Percentiles rank a stretch among this genome's conserved stretches.
Evolutionary conservation across 2,888 invertebrate genomes (phyloP).

Genomic region (Ophion ellenae): DNA sequence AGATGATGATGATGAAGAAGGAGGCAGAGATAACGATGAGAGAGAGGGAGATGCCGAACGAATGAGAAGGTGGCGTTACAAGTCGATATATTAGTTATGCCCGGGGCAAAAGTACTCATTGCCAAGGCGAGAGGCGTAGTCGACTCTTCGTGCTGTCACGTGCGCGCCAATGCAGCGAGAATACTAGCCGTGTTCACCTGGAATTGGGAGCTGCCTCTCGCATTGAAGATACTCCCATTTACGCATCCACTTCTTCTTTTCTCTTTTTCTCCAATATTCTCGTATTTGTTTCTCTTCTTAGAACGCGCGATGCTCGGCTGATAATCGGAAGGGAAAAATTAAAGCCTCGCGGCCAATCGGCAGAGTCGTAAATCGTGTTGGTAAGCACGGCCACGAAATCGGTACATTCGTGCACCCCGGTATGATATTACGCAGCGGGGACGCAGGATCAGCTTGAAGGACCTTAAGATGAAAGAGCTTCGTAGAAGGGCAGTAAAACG

Average conservation of each 20-base stretch:
- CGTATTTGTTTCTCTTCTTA: conserved; percentile 22
- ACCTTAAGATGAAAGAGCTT: conserved; percentile 28
- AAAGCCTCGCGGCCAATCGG: neutral
- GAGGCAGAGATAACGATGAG: conserved; percentile 28
- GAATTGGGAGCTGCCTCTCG: conserved; percentile 48
- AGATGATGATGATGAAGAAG: conserved; percentile 36
- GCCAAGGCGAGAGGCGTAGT: conserved; percentile 75
- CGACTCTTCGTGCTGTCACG: conserved; percentile 69
- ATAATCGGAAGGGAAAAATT: conserved; percentile 33
- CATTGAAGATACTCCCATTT: conserved; percentile 2
- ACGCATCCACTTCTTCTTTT: neutral
- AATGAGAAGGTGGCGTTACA: conserved; percentile 49
- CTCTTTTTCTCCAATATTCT: neutral
- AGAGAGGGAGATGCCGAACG: neutral
- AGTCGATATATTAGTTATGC: conserved; percentile 78
- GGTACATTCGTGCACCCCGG: conserved; percentile 29
- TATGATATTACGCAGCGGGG: neutral
- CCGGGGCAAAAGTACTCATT: conserved; percentile 70
- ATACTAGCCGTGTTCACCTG: neutral
- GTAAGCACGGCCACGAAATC: conserved; percentile 29
- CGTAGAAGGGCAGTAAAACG: conserved; percentile 39
- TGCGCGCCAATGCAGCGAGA: conserved; percentile 11
- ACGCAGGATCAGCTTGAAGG: conserved; percentile 13
- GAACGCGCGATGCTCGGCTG: conserved; percentile 15
- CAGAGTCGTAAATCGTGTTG: conserved; percentile 45